phyloP scores from a whole-genome alignment of 2,113 vertebrate genomes.

The Zosterops borbonicus region DNA sequence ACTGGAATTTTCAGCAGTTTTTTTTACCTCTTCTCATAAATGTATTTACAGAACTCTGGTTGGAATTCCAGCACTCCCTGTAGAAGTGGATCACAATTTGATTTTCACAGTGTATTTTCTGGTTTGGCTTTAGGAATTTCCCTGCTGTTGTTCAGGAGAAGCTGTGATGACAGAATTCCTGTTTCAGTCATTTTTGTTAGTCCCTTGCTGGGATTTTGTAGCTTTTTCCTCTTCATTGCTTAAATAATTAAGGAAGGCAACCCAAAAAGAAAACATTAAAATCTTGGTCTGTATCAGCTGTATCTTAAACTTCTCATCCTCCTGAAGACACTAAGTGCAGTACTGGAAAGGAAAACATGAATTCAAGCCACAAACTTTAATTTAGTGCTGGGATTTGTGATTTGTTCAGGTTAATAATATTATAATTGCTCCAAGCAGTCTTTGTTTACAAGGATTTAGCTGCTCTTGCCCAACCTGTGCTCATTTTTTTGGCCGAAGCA shows the following conservation, averaged over 20 bases:
- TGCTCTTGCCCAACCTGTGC: background rate
- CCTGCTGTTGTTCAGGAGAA: background rate
- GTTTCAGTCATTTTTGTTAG: background rate
- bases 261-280: background rate
- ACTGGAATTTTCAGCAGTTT: background rate
- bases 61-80: background rate
- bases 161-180: background rate
- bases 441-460: background rate
- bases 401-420: background rate
- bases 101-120: background rate
- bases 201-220: background rate
- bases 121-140: background rate
- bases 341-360: background rate
- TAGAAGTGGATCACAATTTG: background rate
- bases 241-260: background rate
- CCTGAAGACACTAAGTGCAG: background rate
- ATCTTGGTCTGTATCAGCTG: background rate
- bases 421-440: background rate
- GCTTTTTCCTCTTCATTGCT: background rate
- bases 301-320: background rate
- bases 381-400: background rate
- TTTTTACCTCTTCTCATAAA: background rate
- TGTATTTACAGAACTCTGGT: background rate
- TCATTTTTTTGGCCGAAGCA: conserved; percentile 17
- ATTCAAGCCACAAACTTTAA: background rate